phyloP scores from a whole-genome alignment of 2,888 invertebrate species.

The Oasisia sp. region DNA sequence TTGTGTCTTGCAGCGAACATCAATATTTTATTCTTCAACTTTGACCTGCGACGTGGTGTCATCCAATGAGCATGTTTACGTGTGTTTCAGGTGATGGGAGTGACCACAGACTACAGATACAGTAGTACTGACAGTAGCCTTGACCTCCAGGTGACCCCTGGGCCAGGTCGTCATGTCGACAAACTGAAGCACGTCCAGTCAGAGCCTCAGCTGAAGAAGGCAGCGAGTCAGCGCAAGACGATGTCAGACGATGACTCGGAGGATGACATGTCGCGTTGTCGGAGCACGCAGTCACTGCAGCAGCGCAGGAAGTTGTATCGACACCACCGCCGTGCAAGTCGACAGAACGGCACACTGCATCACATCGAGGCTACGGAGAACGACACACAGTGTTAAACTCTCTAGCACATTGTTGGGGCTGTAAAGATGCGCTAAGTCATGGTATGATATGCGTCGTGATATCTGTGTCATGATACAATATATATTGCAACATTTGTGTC shows the following conservation, averaged over 20 bases:
- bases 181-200: constrained; percentile 2
- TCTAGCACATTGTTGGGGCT: not conserved
- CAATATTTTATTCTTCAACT: not conserved
- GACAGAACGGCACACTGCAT: not conserved
- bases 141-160: not conserved
- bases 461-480: too few relatives aligned
- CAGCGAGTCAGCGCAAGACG: not conserved
- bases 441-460: too few relatives aligned
- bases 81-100: not conserved
- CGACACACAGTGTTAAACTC: not conserved
- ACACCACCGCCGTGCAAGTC: not conserved
- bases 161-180: not conserved
- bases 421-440: not conserved
- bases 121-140: not conserved
- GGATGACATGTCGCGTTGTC: not conserved
- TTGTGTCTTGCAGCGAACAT: not conserved
- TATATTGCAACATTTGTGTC: too few relatives aligned
- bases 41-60: not conserved
- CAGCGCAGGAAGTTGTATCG: not conserved
- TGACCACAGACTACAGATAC: not conserved
- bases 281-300: not conserved
- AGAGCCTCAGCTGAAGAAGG: not conserved
- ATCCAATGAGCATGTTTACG: not conserved
- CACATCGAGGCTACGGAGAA: not conserved
- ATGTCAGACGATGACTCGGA: not conserved